These are phyloP conservation scores for Drosophila subsilvestris DNA, from an alignment of 2,888 invertebrate species.

Conservation along the genomic window DNA sequence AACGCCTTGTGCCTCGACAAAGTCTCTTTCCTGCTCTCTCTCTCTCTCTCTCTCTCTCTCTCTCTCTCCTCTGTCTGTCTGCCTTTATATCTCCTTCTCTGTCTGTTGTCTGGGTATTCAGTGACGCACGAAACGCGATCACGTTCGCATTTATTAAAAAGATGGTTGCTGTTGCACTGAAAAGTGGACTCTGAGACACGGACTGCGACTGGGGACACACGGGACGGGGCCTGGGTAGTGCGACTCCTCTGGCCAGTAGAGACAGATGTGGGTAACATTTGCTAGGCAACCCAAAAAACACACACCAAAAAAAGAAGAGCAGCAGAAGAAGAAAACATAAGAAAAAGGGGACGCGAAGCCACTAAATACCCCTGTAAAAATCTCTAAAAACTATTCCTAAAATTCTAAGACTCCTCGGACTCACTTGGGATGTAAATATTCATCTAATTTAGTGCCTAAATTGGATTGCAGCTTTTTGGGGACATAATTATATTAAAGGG, in stretches of 20 bases:
- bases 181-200: slow-evolving; percentile 9
- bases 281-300: slow-evolving; percentile 1
- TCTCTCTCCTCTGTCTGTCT: slow-evolving; percentile 16
- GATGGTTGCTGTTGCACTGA: slow-evolving; percentile 42
- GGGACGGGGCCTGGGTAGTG: neutral
- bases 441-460: too few species aligned
- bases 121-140: slow-evolving; percentile 79
- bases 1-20: slow-evolving; percentile 69
- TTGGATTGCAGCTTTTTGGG: too few species aligned
- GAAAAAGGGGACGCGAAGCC: neutral
- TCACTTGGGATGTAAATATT: neutral
- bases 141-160: slow-evolving; percentile 60
- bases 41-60: slow-evolving; percentile 26
- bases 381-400: neutral
- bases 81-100: slow-evolving; percentile 27
- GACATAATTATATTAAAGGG: too few species aligned
- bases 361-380: neutral
- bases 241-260: slow-evolving; percentile 6
- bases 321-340: slow-evolving; percentile 7
- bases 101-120: slow-evolving; percentile 63
- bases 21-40: slow-evolving; percentile 30
- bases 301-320: neutral
- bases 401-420: neutral
- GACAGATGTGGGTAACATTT: slow-evolving; percentile 42
- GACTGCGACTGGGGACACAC: slow-evolving; percentile 5